Evolutionary conservation across 2,888 invertebrate species (phyloP), one percentile per base, ranked within the genome.

Genomic region (Cremastinae sp.): DNA sequence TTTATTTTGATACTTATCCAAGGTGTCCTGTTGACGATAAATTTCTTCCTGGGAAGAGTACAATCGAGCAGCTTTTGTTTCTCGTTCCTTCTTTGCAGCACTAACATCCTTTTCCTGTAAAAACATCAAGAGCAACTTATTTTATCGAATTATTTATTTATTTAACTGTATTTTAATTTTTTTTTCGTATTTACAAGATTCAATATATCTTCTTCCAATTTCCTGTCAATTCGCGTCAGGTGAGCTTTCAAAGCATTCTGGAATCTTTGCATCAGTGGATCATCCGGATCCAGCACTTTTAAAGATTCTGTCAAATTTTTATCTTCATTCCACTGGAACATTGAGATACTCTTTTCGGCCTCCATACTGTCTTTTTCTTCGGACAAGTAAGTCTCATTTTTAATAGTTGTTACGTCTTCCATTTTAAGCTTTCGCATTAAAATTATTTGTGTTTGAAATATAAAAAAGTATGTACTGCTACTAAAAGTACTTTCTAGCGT

Each of bases 261-360:
- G 89, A 96, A 96, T 81, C 92, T 92, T 81, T 92, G 91, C 92
- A 96, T 93, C 56, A 95, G 91, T 0, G 94, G 95, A 88, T 96
- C 95, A 65, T 94, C 92, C 0, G 95, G 92, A 74, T 94, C 93
- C 77, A 96, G 89, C 36, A 94, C 92, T 2, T 92, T 91, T 4
- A 78, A 43, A 5, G 69, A 51, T 47, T 78, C 72, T 10, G 49
- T 49, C 43, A 70, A 36, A 34, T 41, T 43, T n/a, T 64, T 74
- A 10, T 28, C 47, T 9, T 45, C 14, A 18, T 45, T 70, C 74
- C 74, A 77, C 16, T 70, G 61, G 0, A 36, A n/a, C 54, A 43
- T 47, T 2, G 74, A 56, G 2, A 5, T 3, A 43, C 51, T 45
- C 4, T n/a, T n/a, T n/a, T n/a, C n/a, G n/a, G n/a, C n/a, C n/a